Evolutionary conservation across 1,140 invertebrate species (phyloP), one percentile per base, ranked within the genome.

Genomic region (Zaprionus inermis): DNA sequence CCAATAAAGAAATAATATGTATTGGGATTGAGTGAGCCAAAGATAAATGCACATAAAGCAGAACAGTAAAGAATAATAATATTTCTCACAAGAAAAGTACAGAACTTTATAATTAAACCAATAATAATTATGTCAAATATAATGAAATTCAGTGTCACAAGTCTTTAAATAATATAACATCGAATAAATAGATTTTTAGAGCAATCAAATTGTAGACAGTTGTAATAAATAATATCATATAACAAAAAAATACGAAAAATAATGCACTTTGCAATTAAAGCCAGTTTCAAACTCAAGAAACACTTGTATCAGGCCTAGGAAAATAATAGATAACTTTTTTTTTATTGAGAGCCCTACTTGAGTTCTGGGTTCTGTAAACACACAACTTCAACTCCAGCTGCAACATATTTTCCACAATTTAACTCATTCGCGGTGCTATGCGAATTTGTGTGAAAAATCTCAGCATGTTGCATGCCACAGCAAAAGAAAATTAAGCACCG

Each of bases 401-500:
- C 24, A 28, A 57, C 36, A 66, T 64, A 51, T 51, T 51, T 32
- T 24, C 20, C 44, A 49, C 44, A 49, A 51, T 51, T 52, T 38
- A 5, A 22, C 16, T 34, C 51, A 34, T 55, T 51, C 36, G 58
- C 16, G 16, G 44, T 24, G 59, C 36, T 56, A 34, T 14, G 38
- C 38, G 18, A 57, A 49, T 57, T 71, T 64, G 46, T 28, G 71
- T 38, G n/a, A 55, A 52, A 52, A 57, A 41, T 36, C 34, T 16
- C 41, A 52, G 73, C 73, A 65, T 60, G 60, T 72, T 76, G 73
- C 73, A 72, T 72, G 51, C 54, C 52, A 12, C 36, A 52, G 44
- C 49, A 34, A 30, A 30, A 60, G 14, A 49, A 46, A 30, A 67
- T 56, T 36, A 55, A 61, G 16, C 61, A 55, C 58, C 16, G 44